phyloP scores from a whole-genome alignment of 2,797 vertebrate species.

The Tenualosa ilisha region DNA sequence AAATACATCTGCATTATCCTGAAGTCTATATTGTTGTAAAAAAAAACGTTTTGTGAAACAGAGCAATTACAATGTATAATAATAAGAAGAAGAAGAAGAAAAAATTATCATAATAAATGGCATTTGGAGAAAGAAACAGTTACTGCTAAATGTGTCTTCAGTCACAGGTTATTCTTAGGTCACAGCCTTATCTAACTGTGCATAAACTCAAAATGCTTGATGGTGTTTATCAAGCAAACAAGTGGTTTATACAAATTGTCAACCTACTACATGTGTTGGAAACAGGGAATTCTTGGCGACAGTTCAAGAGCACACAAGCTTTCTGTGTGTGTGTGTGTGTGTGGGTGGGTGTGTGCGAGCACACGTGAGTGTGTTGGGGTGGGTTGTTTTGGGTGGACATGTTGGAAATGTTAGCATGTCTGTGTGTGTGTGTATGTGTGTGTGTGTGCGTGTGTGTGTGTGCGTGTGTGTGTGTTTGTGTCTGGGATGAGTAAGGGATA shows the following conservation, averaged over 20 bases:
- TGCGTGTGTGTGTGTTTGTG: neutral
- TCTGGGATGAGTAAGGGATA: neutral
- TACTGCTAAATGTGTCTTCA: neutral
- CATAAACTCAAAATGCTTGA: neutral
- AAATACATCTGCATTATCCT: neutral
- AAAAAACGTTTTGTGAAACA: neutral
- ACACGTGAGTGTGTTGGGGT: neutral
- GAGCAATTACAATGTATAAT: neutral
- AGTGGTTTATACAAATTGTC: slow-evolving; percentile 12
- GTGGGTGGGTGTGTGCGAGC: neutral
- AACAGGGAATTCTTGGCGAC: neutral
- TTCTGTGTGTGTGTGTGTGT: neutral
- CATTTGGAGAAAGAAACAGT: neutral
- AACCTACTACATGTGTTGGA: neutral
- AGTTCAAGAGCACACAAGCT: neutral
- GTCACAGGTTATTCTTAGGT: neutral
- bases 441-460: neutral
- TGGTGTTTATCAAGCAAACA: slow-evolving; percentile 19
- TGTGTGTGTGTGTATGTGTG: neutral
- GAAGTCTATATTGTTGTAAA: neutral
- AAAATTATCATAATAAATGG: neutral
- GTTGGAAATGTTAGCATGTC: neutral
- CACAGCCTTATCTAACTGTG: neutral
- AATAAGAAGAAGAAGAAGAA: neutral
- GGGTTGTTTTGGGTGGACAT: neutral